These are phyloP conservation scores for Thunnus thynnus DNA, from an alignment of 2,113 vertebrate species.

Conservation along the genomic window DNA sequence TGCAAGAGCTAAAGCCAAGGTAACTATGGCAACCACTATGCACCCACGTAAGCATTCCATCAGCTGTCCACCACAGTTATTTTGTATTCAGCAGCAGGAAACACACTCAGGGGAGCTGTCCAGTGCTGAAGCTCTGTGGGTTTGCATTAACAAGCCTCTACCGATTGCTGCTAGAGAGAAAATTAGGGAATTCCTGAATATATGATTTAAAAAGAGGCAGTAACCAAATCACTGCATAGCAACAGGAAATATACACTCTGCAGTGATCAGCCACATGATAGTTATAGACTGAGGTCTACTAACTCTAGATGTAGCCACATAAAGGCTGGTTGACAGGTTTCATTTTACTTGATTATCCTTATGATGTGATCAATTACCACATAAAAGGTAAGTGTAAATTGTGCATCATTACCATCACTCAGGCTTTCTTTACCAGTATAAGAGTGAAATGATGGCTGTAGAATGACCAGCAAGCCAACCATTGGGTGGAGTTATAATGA, in stretches of 20 bases:
- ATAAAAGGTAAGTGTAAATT: too few species aligned
- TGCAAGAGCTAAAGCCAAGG: neutral
- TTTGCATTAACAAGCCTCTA: neutral
- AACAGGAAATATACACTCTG: neutral
- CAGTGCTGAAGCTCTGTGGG: conserved; percentile 26
- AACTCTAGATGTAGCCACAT: too few species aligned
- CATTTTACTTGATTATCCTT: too few species aligned
- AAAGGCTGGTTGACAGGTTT: too few species aligned
- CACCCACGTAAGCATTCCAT: conserved; percentile 30
- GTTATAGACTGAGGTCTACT: too few species aligned
- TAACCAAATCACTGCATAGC: neutral
- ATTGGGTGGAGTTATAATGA: too few species aligned
- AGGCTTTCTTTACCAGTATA: too few species aligned
- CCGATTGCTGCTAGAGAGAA: neutral
- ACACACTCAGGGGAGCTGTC: conserved; percentile 25
- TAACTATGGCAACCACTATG: conserved; percentile 49
- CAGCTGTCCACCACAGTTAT: conserved; percentile 19
- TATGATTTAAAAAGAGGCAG: neutral
- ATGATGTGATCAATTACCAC: too few species aligned
- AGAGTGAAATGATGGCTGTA: too few species aligned
- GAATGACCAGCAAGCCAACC: too few species aligned
- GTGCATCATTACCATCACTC: too few species aligned
- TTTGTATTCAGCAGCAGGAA: conserved; percentile 35
- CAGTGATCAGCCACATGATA: too few species aligned
- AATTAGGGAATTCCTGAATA: conserved; percentile 12